A percentile compares a stretch with the other conserved stretches of the same genome.
Evolutionary conservation across 2,888 invertebrate species (phyloP).

Genomic region (Drosophila nigritarsus): DNA sequence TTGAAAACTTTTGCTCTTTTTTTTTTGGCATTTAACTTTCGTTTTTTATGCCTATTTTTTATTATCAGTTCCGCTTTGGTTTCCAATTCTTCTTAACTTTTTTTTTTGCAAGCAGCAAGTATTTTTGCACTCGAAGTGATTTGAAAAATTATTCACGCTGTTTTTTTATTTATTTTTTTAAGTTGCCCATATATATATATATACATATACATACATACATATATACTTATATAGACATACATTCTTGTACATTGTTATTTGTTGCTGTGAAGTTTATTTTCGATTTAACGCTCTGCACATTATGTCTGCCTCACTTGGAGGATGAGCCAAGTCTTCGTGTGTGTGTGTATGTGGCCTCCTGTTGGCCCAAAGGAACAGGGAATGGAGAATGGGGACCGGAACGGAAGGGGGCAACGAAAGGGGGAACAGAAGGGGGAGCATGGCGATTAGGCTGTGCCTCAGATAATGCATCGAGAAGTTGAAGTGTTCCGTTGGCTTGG

Average conservation of each 20-base stretch:
- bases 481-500: slow-evolving; percentile 17
- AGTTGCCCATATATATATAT: not conserved
- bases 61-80: slow-evolving; percentile 53
- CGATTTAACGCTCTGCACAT: slow-evolving; percentile 69
- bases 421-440: not conserved
- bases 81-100: slow-evolving; percentile 27
- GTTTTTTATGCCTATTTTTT: slow-evolving; percentile 52
- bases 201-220: not conserved
- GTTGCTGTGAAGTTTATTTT: slow-evolving; percentile 60
- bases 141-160: slow-evolving; percentile 60
- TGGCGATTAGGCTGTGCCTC: slow-evolving; percentile 11
- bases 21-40: slow-evolving; percentile 50
- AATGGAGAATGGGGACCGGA: not conserved
- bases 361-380: not conserved
- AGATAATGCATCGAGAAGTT: slow-evolving; percentile 44
- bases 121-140: slow-evolving; percentile 57
- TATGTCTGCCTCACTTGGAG: slow-evolving; percentile 34
- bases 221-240: not conserved
- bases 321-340: slow-evolving; percentile 4
- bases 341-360: not conserved
- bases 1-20: slow-evolving; percentile 57
- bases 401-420: not conserved
- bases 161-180: slow-evolving; percentile 1
- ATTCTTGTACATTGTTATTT: slow-evolving; percentile 33
- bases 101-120: slow-evolving; percentile 1